phyloP scores from a whole-genome alignment of 2,888 invertebrate genomes.

The Apantesis nais region DNA sequence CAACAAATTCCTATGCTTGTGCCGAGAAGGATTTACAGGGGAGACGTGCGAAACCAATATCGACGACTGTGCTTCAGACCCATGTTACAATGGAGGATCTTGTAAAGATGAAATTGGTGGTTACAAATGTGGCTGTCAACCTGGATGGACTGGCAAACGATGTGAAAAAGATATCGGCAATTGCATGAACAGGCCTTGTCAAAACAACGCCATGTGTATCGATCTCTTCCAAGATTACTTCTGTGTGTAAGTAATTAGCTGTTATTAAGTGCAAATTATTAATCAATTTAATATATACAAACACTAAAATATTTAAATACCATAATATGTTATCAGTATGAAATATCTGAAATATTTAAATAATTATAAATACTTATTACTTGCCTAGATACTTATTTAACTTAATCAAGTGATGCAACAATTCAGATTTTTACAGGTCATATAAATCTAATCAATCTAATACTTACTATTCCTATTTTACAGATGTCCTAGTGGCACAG shows the following conservation, averaged over 20 bases:
- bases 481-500: slow-evolving; percentile 96
- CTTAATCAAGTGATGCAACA: not conserved
- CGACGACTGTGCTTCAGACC: slow-evolving; percentile 93
- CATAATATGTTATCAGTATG: not conserved
- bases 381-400: not conserved
- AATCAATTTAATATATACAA: not conserved
- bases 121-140: slow-evolving; percentile 92
- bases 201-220: slow-evolving; percentile 96
- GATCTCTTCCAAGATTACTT: slow-evolving; percentile 96
- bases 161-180: slow-evolving; percentile 96
- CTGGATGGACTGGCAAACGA: slow-evolving; percentile 94
- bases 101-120: slow-evolving; percentile 94
- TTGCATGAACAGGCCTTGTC: slow-evolving; percentile 94
- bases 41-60: slow-evolving; percentile 93
- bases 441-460: not conserved
- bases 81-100: slow-evolving; percentile 95
- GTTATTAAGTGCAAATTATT: not conserved
- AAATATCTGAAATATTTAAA: not conserved
- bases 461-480: slow-evolving; percentile 31
- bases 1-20: slow-evolving; percentile 94
- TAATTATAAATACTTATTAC: too few relatives aligned
- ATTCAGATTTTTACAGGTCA: not conserved
- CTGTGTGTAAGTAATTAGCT: slow-evolving; percentile 90
- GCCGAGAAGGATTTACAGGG: slow-evolving; percentile 95
- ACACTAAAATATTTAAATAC: not conserved